Evolutionary conservation across 2,888 invertebrate species (phyloP).

Genomic region (Leptopilina myrica): DNA sequence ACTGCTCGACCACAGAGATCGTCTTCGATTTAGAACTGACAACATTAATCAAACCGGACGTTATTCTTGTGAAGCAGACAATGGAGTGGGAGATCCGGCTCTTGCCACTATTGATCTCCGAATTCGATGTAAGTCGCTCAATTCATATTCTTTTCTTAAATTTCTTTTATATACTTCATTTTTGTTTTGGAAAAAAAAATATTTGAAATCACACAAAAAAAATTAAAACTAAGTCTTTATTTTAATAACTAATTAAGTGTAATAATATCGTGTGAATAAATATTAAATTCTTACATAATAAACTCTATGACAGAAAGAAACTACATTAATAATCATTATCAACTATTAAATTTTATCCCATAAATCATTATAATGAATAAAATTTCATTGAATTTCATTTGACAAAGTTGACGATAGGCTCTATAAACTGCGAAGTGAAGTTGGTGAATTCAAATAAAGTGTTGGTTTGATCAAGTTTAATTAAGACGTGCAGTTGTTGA

Average conservation of each 20-base stretch:
- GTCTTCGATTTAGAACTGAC: conserved; percentile 82
- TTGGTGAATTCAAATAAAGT: conserved; percentile 45
- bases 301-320: no score
- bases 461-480: conserved; percentile 58
- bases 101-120: conserved; percentile 83
- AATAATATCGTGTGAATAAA: no score
- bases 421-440: conserved; percentile 39
- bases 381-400: background rate
- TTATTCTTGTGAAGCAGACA: conserved; percentile 85
- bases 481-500: conserved; percentile 50
- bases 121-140: conserved; percentile 81
- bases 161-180: no score
- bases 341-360: no score
- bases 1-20: conserved; percentile 79
- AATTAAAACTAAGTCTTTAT: background rate
- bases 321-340: no score
- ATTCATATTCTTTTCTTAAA: background rate
- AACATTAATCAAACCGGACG: conserved; percentile 83
- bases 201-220: background rate
- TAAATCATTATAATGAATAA: no score
- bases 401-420: background rate
- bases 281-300: no score
- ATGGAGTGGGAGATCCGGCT: conserved; percentile 87
- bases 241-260: no score
- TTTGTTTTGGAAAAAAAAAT: no score